Evolutionary conservation across 1,140 invertebrate genomes (phyloP), one percentile per base, ranked within the genome.

Genomic region (Rhyacophila brunnea): DNA sequence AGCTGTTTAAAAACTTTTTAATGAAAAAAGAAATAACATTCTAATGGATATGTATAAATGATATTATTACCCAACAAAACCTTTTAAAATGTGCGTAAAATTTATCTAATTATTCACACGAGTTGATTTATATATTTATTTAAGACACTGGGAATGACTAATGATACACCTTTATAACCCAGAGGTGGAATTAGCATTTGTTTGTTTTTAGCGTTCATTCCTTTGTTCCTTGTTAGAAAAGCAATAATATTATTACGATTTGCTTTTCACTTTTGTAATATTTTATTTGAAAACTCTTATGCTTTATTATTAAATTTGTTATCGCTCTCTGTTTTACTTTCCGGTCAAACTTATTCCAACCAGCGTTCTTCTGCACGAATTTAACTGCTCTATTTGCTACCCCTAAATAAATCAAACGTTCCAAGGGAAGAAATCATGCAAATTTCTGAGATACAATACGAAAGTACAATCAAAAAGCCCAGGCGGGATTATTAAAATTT

Each of bases 391-490:
- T 57, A 62, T 54, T 56, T 52, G 46, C 52, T 56, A 32, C 13
- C 44, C 44, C 17, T 40, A 55, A 55, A 63, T 63, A 63, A 63
- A 63, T 63, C 51, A 63, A 38, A 54, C 44, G 44, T 52, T 49
- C 17, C 40, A 50, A 32, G 44, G 44, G 23, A 23, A 48, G 52
- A 44, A 54, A 55, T 47, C 48, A 58, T 58, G 38, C 49, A 42
- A 63, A 58, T 58, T 42, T 43, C 35, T 35, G 20, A 57, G 35
- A 17, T 48, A 23, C 35, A 42, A 47, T 48, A 40, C 42, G 38
- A 15, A n/a, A n/a, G n/a, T 46, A 9, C 10, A 17, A 15, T 45
- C 43, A 45, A 19, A n/a, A 14, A 45, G 18, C 43, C 18, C 10
- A 15, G 7, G 36, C 9, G n/a, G 20, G 34, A 14, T n/a, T 48